Evolutionary conservation across 2,797 vertebrate genomes (phyloP), one percentile per base, ranked within the genome.

Genomic region (Varecia variegata): DNA sequence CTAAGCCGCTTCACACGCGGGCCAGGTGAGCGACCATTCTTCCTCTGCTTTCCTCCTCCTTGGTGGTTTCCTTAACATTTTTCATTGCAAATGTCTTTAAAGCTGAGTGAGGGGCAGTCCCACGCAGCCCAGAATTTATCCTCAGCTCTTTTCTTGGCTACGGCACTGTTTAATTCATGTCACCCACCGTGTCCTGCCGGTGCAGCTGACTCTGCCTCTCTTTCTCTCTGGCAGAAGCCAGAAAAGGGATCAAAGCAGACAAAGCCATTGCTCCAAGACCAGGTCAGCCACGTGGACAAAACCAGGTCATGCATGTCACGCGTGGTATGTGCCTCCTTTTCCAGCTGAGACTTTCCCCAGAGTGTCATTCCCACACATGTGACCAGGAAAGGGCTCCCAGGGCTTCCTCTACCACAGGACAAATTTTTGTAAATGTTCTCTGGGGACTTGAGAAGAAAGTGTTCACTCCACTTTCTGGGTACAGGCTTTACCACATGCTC

Each of bases 301-400:
- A 45, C 20, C 23, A 8, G 0, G 23, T 18, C 56, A 52, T 23
- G 30, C 38, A 25, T 5, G 11, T 17, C 27, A 17, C 30, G 5
- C 32, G 7, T 23, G 23, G 2, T 7, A 18, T 0, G 27, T 4
- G 38, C 32, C 62, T 54, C 27, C 21, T 50, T 60, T 71, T 38
- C 45, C 54, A 47, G 79, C 13, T 32, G 70, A 68, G 3, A 30
- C 5, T 50, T 43, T 35, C 6, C 60, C 43, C 21, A 17, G 6
- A 30, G 10, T 23, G 32, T 40, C 35, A 20, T 3, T 7, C 32
- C 32, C 3, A 1, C 11, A 13, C 9, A 0, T 65, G 13, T 40
- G 10, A 45, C 32, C 32, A 54, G 40, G 12, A 81, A 40, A 25
- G 45, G 17, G n/a, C 1, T 7, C 47, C 50, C 38, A 30, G n/a